Evolutionary conservation across 1,140 invertebrate species (phyloP).

Genomic region (Calycopis cecrops): DNA sequence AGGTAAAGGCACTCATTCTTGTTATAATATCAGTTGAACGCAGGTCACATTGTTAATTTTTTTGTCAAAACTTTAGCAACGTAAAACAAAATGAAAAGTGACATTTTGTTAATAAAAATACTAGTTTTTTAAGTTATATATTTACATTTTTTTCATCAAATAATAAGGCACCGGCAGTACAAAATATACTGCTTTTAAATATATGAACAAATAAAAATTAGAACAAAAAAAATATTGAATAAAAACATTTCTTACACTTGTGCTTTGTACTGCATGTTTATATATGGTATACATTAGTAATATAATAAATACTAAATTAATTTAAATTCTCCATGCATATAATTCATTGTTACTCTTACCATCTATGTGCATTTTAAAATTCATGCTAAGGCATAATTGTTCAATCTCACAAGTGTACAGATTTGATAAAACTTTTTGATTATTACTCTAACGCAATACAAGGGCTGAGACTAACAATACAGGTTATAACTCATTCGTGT

Average conservation of each 20-base stretch:
- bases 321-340: constrained; percentile 8
- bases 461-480: constrained; percentile 9
- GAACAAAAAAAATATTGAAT: neutral
- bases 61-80: constrained; percentile 12
- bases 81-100: constrained; percentile 9
- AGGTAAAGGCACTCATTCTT: constrained; percentile 48
- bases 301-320: constrained; percentile 1
- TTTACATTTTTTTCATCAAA: constrained; percentile 21
- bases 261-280: constrained; percentile 10
- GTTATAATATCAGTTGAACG: constrained; percentile 43
- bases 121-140: constrained; percentile 17
- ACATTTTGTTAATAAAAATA: constrained; percentile 8
- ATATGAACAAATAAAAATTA: constrained; percentile 15
- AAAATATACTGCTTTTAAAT: constrained; percentile 14
- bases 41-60: constrained; percentile 23
- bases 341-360: too few relatives aligned
- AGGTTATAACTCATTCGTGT: constrained; percentile 9
- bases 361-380: too few relatives aligned
- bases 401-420: too few relatives aligned
- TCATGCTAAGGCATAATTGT: too few relatives aligned
- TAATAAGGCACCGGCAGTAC: constrained; percentile 25
- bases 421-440: too few relatives aligned
- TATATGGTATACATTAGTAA: neutral
- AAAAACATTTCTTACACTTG: constrained; percentile 5
- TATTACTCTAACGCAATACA: too few relatives aligned